phyloP scores from a whole-genome alignment of 2,113 vertebrate genomes.

The Austrofundulus limnaeus region DNA sequence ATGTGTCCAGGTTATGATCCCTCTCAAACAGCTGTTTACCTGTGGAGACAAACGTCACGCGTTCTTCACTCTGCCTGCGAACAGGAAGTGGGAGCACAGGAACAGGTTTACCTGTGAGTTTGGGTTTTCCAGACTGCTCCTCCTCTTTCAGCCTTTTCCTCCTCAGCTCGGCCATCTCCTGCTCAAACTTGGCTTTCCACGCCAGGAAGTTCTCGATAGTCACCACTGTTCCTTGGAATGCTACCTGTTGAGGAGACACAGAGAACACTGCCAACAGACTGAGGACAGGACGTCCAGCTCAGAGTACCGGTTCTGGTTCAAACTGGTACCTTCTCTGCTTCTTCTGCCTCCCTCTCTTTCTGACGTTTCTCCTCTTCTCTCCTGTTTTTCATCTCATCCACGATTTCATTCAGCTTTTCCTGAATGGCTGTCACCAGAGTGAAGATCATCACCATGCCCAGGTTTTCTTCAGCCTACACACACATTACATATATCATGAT shows the following conservation, averaged over 20 bases:
- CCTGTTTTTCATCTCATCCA: conserved; percentile 91
- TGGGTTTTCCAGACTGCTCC: conserved; percentile 88
- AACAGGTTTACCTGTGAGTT: conserved; percentile 85
- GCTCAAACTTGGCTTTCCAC: conserved; percentile 93
- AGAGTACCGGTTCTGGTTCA: too few species aligned
- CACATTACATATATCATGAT: background rate
- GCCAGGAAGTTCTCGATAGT: conserved; percentile 95
- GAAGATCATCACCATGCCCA: conserved; percentile 99
- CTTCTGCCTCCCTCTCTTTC: conserved; percentile 91
- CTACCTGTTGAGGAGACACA: conserved; percentile 58
- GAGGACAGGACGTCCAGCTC: too few species aligned
- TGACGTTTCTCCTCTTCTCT: conserved; percentile 89
- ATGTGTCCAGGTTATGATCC: conserved; percentile 98
- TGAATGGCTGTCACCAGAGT: conserved; percentile 95
- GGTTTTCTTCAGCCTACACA: conserved; percentile 91
- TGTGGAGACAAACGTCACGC: conserved; percentile 55
- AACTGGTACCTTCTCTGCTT: conserved; percentile 90
- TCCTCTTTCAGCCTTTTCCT: conserved; percentile 94
- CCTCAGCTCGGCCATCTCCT: conserved; percentile 87
- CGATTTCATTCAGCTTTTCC: conserved; percentile 95
- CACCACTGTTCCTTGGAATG: conserved; percentile 95
- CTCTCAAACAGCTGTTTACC: conserved; percentile 97
- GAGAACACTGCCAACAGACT: background rate
- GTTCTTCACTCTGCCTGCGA: background rate
- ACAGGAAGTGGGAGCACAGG: background rate